A percentile compares a stretch with the other conserved stretches of the same genome.
Conservation (phyloP, 2,113 vertebrate species). For the Callipepla californica region DNA sequence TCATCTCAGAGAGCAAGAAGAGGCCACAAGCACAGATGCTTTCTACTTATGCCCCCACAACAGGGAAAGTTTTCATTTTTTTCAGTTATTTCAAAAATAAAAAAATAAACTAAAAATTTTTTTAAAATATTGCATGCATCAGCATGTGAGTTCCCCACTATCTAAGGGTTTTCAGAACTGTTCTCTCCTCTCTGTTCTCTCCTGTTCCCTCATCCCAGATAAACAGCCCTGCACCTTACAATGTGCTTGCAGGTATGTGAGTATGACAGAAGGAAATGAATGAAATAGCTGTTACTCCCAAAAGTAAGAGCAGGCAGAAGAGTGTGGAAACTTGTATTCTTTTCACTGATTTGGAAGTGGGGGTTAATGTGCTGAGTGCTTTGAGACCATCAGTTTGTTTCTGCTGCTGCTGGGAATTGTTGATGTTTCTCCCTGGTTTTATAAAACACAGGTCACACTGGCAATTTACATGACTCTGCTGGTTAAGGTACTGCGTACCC, state of each 20-base stretch:
- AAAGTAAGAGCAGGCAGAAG: background rate
- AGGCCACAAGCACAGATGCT: fast-evolving
- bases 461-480: background rate
- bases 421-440: background rate
- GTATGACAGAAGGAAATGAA: background rate
- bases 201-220: background rate
- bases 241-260: background rate
- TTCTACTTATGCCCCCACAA: background rate
- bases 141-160: background rate
- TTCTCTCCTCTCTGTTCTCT: background rate
- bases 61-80: background rate
- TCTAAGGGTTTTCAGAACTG: background rate
- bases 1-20: background rate
- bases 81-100: background rate
- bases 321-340: background rate
- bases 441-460: background rate
- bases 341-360: background rate
- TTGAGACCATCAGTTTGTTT: background rate
- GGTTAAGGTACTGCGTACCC: background rate
- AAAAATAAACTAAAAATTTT: background rate
- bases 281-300: background rate
- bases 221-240: background rate
- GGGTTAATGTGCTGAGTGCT: background rate
- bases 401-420: background rate
- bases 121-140: no score